Base-by-base conservation (phyloP, 2,113 vertebrate species). In the Takifugu flavidus region DNA sequence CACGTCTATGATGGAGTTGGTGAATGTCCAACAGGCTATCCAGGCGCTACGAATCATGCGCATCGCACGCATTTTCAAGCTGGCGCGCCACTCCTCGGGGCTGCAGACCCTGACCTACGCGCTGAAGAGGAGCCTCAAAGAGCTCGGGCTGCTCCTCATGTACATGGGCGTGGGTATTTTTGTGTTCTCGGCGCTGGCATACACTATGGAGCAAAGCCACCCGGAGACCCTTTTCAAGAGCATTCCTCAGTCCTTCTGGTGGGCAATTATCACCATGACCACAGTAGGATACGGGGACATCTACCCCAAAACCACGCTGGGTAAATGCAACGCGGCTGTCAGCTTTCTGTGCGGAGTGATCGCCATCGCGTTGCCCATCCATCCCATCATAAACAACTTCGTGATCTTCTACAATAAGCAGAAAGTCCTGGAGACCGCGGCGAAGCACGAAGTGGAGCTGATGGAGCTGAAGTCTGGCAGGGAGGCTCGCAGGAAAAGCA, bases 241-340 rank as follows among this genome's bases (percentile, higher is more conserved):
- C 90, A 99, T 98, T 79, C 96, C 96, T 3, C 96, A 99, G 65
- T 96, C 96, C 1, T 99, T 99, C 81, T 99, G 96, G 96, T 98
- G 96, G 96, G 96, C 96, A 73, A 96, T 98, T 83, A 98, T 99
- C 84, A 99, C 96, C 75, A 99, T 99, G 96, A 99, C 96, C 50
- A 99, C 96, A 0, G 96, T 99, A 55, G 96, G 96, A 29, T 99
- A 98, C 0, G 96, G 96, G 0, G 96, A 99, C 70, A 96, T 99
- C 77, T 99, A 99, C 71, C 96, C 96, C 63, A 99, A 99, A 87
- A 99, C 96, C 65, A 95, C 94, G 0, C 88, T 99, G n/a, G 96
- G 96, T 50, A 94, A 96, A 74, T 91, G 98, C 77, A 99, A 99
- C 12, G 96, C 95, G 0, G 96, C 96, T 53, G 92, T 98, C 72